A percentile compares a stretch with the other conserved stretches of the same genome.
Evolutionary conservation across 1,140 invertebrate genomes (phyloP).

Genomic region (Papilio polytes): DNA sequence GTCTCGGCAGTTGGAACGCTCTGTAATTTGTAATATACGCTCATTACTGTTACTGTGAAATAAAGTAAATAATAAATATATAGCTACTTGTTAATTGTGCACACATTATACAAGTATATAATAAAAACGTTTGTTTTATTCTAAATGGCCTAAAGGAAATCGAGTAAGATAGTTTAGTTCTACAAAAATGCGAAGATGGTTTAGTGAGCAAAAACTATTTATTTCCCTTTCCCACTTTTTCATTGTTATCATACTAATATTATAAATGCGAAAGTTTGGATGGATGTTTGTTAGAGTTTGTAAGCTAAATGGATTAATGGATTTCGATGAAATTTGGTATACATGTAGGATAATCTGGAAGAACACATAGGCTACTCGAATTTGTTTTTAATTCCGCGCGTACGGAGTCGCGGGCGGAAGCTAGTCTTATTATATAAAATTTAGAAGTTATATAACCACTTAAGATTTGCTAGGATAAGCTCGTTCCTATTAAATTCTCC

Average conservation of each 20-base stretch:
- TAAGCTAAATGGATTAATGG: no score
- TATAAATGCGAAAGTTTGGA: no score
- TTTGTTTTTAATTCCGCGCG: no score
- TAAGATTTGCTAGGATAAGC: constrained; percentile 66
- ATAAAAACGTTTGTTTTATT: constrained; percentile 48
- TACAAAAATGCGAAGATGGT: no score
- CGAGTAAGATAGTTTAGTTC: background rate
- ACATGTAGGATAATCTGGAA: no score
- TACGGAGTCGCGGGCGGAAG: no score
- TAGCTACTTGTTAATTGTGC: constrained; percentile 68
- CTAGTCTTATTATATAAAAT: constrained; percentile 39
- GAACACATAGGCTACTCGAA: no score
- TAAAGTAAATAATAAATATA: constrained; percentile 45
- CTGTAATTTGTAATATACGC: constrained; percentile 20
- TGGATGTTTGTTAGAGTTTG: no score
- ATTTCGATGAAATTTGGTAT: no score
- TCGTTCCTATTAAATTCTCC: constrained; percentile 72
- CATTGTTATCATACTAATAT: no score
- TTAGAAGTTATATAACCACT: constrained; percentile 62
- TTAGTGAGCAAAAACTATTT: no score
- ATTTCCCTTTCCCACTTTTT: no score
- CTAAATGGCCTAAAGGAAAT: background rate
- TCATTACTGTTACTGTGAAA: constrained; percentile 29
- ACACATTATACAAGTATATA: constrained; percentile 56
- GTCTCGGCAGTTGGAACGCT: background rate